A percentile compares a stretch with the other conserved stretches of the same genome.
phyloP scores from a whole-genome alignment of 2,888 invertebrate genomes.

The Calliphora vomitoria region DNA sequence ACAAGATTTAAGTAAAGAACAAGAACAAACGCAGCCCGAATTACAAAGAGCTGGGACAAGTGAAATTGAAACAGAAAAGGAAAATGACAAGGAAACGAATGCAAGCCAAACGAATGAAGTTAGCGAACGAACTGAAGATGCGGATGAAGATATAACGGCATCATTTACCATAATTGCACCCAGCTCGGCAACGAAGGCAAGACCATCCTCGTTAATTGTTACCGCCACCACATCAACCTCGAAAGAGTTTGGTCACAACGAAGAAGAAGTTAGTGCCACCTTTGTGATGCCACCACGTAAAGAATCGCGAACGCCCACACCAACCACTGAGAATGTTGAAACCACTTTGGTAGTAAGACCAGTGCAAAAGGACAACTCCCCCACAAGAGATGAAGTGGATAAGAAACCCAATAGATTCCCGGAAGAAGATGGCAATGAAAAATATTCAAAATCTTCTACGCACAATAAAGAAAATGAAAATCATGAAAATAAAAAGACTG shows the following conservation, averaged over 20 bases:
- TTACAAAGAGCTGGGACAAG: conserved; percentile 4
- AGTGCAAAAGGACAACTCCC: conserved; percentile 70
- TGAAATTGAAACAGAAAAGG: conserved; percentile 47
- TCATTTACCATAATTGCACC: conserved; percentile 81
- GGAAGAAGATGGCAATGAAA: conserved; percentile 53
- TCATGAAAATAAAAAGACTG: conserved; percentile 77
- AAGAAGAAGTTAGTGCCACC: conserved; percentile 79
- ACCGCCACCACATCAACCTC: conserved; percentile 69
- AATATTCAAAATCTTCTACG: conserved; percentile 44
- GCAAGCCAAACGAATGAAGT: neutral
- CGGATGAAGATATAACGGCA: conserved; percentile 80
- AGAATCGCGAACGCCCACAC: conserved; percentile 75
- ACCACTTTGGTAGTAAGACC: conserved; percentile 76
- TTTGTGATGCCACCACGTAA: conserved; percentile 80
- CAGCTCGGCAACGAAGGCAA: conserved; percentile 62
- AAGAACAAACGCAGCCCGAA: conserved; percentile 31
- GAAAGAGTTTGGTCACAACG: conserved; percentile 41
- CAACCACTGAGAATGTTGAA: conserved; percentile 73
- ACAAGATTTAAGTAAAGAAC: conserved; percentile 46
- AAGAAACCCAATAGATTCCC: conserved; percentile 1
- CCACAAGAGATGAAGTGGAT: conserved; percentile 59
- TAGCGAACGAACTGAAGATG: conserved; percentile 78
- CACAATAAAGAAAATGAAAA: conserved; percentile 68
- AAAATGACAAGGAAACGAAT: conserved; percentile 47
- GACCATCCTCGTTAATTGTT: conserved; percentile 74